These are phyloP conservation scores for Saccopteryx bilineata DNA, from an alignment of 2,113 vertebrate genomes.

Conservation along the genomic window DNA sequence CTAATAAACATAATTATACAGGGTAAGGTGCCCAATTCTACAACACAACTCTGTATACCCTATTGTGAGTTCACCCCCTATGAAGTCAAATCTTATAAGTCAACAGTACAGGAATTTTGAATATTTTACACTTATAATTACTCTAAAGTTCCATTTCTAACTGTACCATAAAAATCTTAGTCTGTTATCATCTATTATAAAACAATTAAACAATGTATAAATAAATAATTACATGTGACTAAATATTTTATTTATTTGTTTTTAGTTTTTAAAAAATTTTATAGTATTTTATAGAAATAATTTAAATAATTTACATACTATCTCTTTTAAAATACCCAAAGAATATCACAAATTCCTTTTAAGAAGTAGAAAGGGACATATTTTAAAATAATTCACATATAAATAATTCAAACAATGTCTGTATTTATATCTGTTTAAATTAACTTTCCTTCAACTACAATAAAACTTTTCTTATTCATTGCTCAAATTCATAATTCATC, in stretches of 20 bases:
- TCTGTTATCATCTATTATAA: not conserved
- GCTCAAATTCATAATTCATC: not conserved
- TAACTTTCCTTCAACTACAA: not conserved
- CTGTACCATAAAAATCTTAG: not conserved
- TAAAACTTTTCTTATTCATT: not conserved
- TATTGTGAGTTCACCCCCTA: no score
- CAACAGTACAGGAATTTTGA: not conserved
- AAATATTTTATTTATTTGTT: conserved; percentile 3
- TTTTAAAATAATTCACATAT: not conserved
- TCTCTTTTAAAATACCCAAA: not conserved
- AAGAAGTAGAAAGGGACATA: not conserved
- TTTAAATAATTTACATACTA: not conserved
- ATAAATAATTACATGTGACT: not conserved
- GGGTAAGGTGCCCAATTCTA: no score
- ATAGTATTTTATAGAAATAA: conserved; percentile 16
- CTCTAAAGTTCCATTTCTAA: not conserved
- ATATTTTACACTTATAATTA: not conserved
- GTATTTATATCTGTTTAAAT: not conserved
- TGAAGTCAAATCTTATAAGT: not conserved
- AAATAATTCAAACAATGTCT: not conserved
- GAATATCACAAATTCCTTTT: not conserved
- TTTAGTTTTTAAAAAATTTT: not conserved
- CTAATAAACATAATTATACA: no score
- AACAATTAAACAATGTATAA: not conserved
- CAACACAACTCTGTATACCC: no score